Evolutionary conservation across 2,888 invertebrate genomes (phyloP), one percentile per base, ranked within the genome.

Genomic region (Drosophila percnosoma): DNA sequence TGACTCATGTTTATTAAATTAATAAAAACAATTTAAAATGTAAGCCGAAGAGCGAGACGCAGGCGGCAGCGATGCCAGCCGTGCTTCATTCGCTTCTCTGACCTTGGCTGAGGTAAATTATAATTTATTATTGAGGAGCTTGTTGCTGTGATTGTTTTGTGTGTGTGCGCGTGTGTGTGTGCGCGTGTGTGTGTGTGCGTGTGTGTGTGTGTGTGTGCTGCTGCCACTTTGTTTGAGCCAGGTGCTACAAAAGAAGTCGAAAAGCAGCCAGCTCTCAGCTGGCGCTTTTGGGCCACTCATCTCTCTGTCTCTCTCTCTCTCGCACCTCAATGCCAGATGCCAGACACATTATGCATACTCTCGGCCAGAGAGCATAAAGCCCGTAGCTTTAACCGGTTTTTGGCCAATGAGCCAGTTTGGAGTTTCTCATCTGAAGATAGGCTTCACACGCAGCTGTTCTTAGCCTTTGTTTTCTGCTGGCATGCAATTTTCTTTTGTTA

Each of bases 401-500:
- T 24, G 21, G 52, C 27, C 52, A 52, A 38, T 33, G 4, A 5
- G 10, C 31, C 15, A 42, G 33, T 42, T 62, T 24, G 18, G 13
- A 40, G 34, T n/a, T 40, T 36, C 64, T 59, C 68, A 59, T 53
- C 58, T 49, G 7, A 45, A 51, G 48, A 52, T 11, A 21, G 33
- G 51, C 59, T 66, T 66, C 77, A 57, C 65, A 77, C 74, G 70
- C 73, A 73, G 73, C 49, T 72, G 73, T 36, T 54, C 27, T 21
- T 48, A 15, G 15, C 21, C 21, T 13, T 63, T 63, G 62, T 38
- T 54, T 42, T 1, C 42, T 38, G 21, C 42, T 40, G 57, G 77
- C 85, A 77, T 84, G 83, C 85, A 81, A 81, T 84, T 82, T 80
- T 78, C 78, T 68, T 70, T 78, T 70, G 80, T 66, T 77, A 65